These are phyloP conservation scores for Drosophila burlai DNA, from an alignment of 1,140 invertebrate genomes.

Conservation along the genomic window DNA sequence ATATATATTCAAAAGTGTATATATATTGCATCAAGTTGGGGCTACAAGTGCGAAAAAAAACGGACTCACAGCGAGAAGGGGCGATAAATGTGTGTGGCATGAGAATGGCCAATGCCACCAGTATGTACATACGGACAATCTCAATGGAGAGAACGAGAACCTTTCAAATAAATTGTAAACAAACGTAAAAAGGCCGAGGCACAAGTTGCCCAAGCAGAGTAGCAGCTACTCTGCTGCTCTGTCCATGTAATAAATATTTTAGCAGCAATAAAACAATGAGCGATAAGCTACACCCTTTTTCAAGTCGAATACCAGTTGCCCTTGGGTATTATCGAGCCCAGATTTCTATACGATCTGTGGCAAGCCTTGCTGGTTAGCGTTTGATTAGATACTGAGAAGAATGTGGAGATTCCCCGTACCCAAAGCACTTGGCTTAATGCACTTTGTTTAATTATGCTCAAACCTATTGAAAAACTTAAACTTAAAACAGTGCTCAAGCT, in stretches of 20 bases:
- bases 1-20: slow-evolving; percentile 6
- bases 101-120: slow-evolving; percentile 46
- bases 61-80: slow-evolving; percentile 28
- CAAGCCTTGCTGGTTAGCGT: not conserved
- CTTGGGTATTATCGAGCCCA: slow-evolving; percentile 26
- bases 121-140: slow-evolving; percentile 17
- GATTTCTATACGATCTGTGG: slow-evolving; percentile 11
- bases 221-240: not conserved
- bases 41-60: slow-evolving; percentile 68
- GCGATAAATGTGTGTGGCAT: slow-evolving; percentile 47
- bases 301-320: slow-evolving; percentile 20
- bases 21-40: slow-evolving; percentile 19
- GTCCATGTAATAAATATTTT: slow-evolving; percentile 50
- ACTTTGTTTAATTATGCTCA: not conserved
- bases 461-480: not conserved
- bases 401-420: too few relatives aligned
- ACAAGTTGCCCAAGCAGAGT: slow-evolving; percentile 10
- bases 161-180: slow-evolving; percentile 62
- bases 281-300: slow-evolving; percentile 20
- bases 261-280: slow-evolving; percentile 30
- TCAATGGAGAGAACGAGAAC: slow-evolving; percentile 54
- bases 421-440: not conserved
- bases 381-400: not conserved
- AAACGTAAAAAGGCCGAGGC: slow-evolving; percentile 24
- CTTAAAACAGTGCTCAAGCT: not conserved